Percentiles rank a stretch among this genome's conserved stretches.
These are phyloP conservation scores for Sialis lutaria DNA, from an alignment of 2,888 invertebrate genomes.

Conservation along the genomic window DNA sequence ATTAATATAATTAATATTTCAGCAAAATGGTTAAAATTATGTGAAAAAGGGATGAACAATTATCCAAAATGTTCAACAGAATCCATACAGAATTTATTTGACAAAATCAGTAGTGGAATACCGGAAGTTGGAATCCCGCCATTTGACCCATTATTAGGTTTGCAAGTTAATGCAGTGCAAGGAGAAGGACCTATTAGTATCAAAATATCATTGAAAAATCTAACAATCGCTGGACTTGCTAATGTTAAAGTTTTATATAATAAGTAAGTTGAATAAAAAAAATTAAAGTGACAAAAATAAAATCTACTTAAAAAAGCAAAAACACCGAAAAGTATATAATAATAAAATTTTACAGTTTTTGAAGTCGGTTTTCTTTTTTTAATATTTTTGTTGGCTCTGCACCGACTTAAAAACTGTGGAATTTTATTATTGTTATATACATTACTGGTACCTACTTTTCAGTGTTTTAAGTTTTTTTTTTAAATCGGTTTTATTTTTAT, in stretches of 20 bases:
- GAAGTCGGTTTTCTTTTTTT: too few species aligned
- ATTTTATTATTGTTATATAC: too few species aligned
- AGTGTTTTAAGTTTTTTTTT: too few species aligned
- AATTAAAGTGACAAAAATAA: too few species aligned
- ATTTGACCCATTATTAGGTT: slow-evolving; percentile 45
- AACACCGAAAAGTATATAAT: too few species aligned
- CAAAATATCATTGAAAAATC: slow-evolving; percentile 47
- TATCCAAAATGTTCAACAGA: slow-evolving; percentile 48
- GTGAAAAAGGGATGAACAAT: slow-evolving; percentile 39
- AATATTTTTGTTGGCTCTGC: too few species aligned
- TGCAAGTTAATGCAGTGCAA: slow-evolving; percentile 43
- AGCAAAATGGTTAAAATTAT: slow-evolving; percentile 53
- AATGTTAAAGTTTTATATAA: neutral
- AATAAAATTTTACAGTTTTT: too few species aligned
- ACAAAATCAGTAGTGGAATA: slow-evolving; percentile 35
- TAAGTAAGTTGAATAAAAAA: neutral
- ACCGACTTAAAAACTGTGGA: too few species aligned
- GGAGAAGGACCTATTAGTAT: slow-evolving; percentile 49
- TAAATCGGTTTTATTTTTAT: too few species aligned
- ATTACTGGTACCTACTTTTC: too few species aligned
- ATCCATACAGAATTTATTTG: slow-evolving; percentile 50
- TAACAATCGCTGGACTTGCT: slow-evolving; percentile 40
- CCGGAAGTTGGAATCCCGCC: slow-evolving; percentile 40
- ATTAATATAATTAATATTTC: slow-evolving; percentile 18
- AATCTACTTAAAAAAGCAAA: too few species aligned